A percentile compares a stretch with the other conserved stretches of the same genome.
Evolutionary conservation across 2,888 invertebrate genomes (phyloP).

Genomic region (Leptopilina drosophilae): DNA sequence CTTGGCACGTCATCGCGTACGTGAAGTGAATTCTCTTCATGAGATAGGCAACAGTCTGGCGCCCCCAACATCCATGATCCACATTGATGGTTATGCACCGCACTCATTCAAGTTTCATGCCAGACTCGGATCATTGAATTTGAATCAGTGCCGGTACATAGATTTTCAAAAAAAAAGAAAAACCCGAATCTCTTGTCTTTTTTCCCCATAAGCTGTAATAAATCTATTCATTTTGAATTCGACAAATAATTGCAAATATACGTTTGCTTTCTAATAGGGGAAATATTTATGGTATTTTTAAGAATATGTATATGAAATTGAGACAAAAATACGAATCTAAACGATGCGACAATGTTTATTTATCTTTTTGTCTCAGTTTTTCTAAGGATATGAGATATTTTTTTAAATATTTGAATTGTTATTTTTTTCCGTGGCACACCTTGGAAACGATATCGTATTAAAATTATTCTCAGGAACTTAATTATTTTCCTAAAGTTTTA

Average conservation of each 20-base stretch:
- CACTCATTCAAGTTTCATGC: constrained; percentile 25
- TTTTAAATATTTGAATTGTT: no score
- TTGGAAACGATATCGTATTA: no score
- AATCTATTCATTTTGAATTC: not conserved
- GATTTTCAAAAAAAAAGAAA: not conserved
- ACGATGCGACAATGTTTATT: no score
- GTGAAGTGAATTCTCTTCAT: constrained; percentile 34
- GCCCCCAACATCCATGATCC: constrained; percentile 33
- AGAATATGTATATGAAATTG: no score
- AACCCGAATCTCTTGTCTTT: not conserved
- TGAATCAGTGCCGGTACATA: constrained; percentile 13
- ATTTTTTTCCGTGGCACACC: no score
- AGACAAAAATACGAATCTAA: no score
- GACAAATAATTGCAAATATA: not conserved
- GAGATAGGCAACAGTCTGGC: constrained; percentile 38
- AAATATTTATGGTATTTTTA: no score
- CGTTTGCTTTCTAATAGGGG: not conserved
- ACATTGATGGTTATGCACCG: constrained; percentile 21
- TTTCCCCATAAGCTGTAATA: not conserved
- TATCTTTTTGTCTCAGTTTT: no score
- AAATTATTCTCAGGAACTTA: no score
- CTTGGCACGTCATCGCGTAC: constrained; percentile 37
- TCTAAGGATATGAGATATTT: no score
- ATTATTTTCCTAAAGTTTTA: no score
- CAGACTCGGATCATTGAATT: constrained; percentile 39